phyloP scores from a whole-genome alignment of 2,888 invertebrate genomes.

The Celastrina argiolus region DNA sequence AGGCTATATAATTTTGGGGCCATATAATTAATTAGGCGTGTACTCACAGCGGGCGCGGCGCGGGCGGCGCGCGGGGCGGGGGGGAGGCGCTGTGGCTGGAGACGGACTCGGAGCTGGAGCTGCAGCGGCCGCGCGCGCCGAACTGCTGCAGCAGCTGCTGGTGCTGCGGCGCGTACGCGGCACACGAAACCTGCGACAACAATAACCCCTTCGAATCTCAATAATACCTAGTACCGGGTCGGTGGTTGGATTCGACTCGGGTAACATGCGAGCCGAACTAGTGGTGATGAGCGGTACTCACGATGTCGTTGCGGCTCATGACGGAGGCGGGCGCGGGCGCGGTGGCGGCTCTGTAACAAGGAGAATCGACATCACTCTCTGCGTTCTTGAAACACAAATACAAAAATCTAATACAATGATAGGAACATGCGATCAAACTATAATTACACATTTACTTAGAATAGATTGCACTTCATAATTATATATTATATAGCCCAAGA shows the following conservation, averaged over 20 bases:
- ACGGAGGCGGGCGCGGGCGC: conserved; percentile 45
- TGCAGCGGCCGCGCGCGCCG: conserved; percentile 57
- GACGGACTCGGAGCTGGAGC: conserved; percentile 90
- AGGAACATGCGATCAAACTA: no score
- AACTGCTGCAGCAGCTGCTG: conserved; percentile 62
- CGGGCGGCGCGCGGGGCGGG: conserved; percentile 25
- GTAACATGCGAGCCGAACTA: no score
- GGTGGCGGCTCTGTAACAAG: conserved; percentile 57
- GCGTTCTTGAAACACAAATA: no score
- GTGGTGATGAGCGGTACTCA: conserved; percentile 38
- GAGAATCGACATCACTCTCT: background rate
- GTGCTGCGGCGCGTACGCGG: conserved; percentile 64
- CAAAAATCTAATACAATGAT: no score
- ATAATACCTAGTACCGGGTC: no score
- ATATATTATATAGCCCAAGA: no score
- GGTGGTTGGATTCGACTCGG: no score
- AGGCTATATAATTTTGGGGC: no score
- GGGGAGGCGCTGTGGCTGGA: conserved; percentile 65
- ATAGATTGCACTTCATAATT: no score
- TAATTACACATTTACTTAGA: no score
- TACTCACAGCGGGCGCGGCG: conserved; percentile 24
- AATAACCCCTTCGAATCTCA: no score
- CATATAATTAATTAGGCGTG: background rate
- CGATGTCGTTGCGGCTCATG: conserved; percentile 48
- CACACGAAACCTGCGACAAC: conserved; percentile 28